Evolutionary conservation across 1,140 invertebrate genomes (phyloP), one percentile per base, ranked within the genome.

Genomic region (Nephila pilipes): DNA sequence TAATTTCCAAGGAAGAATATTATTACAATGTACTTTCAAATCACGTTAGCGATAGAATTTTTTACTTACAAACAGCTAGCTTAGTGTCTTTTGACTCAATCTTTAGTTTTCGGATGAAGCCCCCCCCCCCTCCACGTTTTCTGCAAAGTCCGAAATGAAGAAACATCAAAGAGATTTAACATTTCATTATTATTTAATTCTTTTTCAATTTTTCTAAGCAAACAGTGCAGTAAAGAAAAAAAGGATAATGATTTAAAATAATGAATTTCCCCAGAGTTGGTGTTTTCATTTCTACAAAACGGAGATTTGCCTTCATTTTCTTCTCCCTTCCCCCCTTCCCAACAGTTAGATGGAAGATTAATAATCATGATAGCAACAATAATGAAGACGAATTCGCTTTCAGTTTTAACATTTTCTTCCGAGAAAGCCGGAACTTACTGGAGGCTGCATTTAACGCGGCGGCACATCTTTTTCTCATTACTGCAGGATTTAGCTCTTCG

Each of bases 291-390:
- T 18, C 65, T 75, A 3, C 3, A 18, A 5, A 18, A 75, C 2
- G 29, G 12, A 18, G 65, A 75, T 75, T 75, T 75, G 65, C 65
- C 46, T 69, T 75, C 65, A 75, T 29, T 18, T 69, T 75, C n/a
- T 60, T 22, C 18, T 20, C 1, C 22, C 14, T 22, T 5, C 29
- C 29, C 1, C 65, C 10, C 29, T 12, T 32, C 25, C 25, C 65
- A 25, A 36, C 65, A 25, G 12, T 29, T 32, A 60, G 65, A 75
- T 75, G 65, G 65, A 29, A 75, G 65, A 75, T 75, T 75, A 75
- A 75, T 75, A 75, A 75, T 75, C 65, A 75, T 75, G 65, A 75
- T 75, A 75, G 65, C 65, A 75, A 75, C 65, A 75, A 75, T 75
- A 75, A 75, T 75, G 65, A 75, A 75, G 65, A 75, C 29, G 65